These are phyloP conservation scores for Hypocryptadius cinnamomeus DNA, from an alignment of 2,113 vertebrate species.

Conservation along the genomic window DNA sequence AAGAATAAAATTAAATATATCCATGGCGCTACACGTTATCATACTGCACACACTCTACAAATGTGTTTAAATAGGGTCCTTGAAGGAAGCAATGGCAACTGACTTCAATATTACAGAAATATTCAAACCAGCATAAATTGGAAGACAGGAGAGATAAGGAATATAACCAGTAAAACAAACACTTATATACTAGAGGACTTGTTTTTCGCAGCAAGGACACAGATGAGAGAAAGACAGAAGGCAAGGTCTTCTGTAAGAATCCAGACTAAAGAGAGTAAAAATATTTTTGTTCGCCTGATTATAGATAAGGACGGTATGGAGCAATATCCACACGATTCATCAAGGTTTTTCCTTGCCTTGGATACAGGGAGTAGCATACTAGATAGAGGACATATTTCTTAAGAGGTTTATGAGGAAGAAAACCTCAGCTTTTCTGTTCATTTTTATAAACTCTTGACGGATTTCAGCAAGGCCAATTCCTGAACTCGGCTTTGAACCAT, in stretches of 20 bases:
- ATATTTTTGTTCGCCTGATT: not conserved
- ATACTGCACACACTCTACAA: not conserved
- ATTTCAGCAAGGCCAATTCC: not conserved
- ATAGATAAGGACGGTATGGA: not conserved
- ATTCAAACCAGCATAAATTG: not conserved
- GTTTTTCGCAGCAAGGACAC: not conserved
- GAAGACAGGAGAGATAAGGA: not conserved
- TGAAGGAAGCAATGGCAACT: not conserved
- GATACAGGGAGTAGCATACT: not conserved
- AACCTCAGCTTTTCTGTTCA: not conserved
- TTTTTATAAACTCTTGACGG: not conserved
- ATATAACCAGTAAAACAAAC: not conserved
- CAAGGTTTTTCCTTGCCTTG: not conserved
- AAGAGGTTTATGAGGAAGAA: not conserved
- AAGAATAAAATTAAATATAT: not conserved
- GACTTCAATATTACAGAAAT: not conserved
- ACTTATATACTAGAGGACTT: not conserved
- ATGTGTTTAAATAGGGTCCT: not conserved
- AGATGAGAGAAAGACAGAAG: not conserved
- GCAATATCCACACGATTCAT: not conserved
- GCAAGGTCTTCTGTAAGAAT: not conserved
- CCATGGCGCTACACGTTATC: rapidly evolving
- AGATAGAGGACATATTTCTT: not conserved
- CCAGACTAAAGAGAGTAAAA: not conserved
- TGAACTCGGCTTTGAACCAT: not conserved